Evolutionary conservation across 1,140 invertebrate genomes (phyloP), one percentile per base, ranked within the genome.

Genomic region (Sesamia nonagrioides): DNA sequence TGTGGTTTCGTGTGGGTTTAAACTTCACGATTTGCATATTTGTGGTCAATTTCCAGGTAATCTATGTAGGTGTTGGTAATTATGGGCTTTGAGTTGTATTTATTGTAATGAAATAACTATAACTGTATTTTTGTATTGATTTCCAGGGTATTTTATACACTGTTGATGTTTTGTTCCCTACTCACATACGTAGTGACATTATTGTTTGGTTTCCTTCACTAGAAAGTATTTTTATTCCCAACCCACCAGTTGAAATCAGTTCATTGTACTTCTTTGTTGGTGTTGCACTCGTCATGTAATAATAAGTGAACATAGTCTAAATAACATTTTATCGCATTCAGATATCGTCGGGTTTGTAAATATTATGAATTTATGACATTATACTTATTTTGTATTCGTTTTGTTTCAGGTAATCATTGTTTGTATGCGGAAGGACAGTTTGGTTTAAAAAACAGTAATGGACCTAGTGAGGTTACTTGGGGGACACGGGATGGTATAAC

Each of bases 381-480:
- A 21, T 66, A 18, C 17, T 66, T 66, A 66, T 66, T 42, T 66
- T 66, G 5, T 18, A 17, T 42, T 42, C 17, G n/a, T 66, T 45
- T 74, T 79, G 77, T 79, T 79, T 42, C 77, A 79, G 77, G 77
- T 76, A 76, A 74, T 60, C 6, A 9, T 74, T 27, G 54, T 50
- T 48, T 37, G 13, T 15, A 45, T 33, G 8, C 18, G 21, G 6
- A 6, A n/a, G 15, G 35, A 50, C 15, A 17, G 13, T 17, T 60
- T 7, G 2, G 21, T n/a, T 8, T 17, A 6, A n/a, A 52, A 71
- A 71, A 9, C 27, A 33, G 27, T 15, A 54, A 13, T 7, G 71
- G 52, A 60, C 37, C 54, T 6, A 60, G 40, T 11, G 11, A 13
- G 37, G 52, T 48, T 21, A 13, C 54, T 60, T 45, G 18, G 9